These are phyloP conservation scores for Carcina quercana DNA, from an alignment of 2,888 invertebrate species.

Conservation along the genomic window DNA sequence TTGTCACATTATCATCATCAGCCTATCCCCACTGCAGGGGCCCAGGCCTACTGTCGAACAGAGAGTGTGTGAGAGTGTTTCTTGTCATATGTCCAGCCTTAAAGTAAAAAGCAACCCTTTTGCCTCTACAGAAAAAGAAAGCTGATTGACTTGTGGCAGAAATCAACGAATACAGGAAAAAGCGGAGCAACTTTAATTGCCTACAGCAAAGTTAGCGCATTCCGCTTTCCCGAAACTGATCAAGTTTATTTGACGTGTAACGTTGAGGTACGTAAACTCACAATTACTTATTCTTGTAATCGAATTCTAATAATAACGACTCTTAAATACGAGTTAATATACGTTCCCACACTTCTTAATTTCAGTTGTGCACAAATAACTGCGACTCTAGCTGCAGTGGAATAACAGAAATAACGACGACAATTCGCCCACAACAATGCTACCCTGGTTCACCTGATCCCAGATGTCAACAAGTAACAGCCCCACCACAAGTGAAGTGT, in stretches of 20 bases:
- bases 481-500: conserved; percentile 26
- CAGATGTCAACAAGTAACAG: conserved; percentile 29
- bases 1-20: too few species aligned
- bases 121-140: conserved; percentile 74
- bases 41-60: too few species aligned
- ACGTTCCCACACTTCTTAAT: too few species aligned
- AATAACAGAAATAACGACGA: conserved; percentile 44
- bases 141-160: conserved; percentile 78
- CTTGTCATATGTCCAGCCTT: too few species aligned
- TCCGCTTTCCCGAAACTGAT: conserved; percentile 83
- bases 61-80: too few species aligned
- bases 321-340: too few species aligned
- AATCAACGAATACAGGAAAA: conserved; percentile 71
- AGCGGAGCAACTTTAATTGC: conserved; percentile 78
- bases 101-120: too few species aligned
- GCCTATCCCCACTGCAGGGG: too few species aligned
- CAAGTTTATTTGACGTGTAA: conserved; percentile 84
- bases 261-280: conserved; percentile 72
- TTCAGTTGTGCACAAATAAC: conserved; percentile 54
- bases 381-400: conserved; percentile 53
- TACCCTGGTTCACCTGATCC: conserved; percentile 33
- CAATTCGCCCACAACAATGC: conserved; percentile 37
- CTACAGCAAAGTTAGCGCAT: conserved; percentile 80
- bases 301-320: too few species aligned
- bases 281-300: too few species aligned